These are phyloP conservation scores for Bombus sylvicola DNA, from an alignment of 1,140 invertebrate genomes.

Conservation along the genomic window DNA sequence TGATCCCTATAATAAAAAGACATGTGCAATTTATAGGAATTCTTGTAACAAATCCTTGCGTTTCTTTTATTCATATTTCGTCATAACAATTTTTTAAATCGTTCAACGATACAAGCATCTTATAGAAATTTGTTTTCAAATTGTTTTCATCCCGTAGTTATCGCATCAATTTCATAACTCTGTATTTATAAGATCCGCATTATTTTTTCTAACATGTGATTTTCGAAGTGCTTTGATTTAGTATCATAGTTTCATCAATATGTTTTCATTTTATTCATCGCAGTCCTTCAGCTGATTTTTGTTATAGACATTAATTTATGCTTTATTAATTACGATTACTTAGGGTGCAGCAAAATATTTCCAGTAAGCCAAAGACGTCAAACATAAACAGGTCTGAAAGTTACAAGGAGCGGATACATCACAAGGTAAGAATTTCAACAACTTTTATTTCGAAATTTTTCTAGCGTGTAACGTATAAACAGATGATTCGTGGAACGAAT, in stretches of 20 bases:
- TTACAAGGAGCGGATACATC: conserved; percentile 85
- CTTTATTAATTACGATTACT: conserved; percentile 63
- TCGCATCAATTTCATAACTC: background rate
- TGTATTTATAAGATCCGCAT: background rate
- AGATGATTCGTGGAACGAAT: background rate
- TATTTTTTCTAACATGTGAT: background rate
- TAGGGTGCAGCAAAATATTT: conserved; percentile 83
- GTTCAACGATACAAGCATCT: background rate
- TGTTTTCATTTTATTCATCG: background rate
- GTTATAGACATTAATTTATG: conserved; percentile 63
- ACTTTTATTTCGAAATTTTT: background rate
- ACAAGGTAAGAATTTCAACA: conserved; percentile 81
- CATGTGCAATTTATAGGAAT: background rate
- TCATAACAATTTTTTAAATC: background rate
- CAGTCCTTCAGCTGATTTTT: conserved; percentile 38
- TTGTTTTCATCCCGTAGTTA: background rate
- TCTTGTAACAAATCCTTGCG: background rate
- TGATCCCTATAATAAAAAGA: background rate
- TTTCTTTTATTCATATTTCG: background rate
- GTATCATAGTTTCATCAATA: background rate
- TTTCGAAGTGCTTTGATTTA: background rate
- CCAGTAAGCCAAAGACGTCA: conserved; percentile 83
- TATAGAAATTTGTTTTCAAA: background rate
- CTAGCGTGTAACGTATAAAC: background rate
- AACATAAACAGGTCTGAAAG: conserved; percentile 86